Base-by-base conservation (phyloP, 2,113 vertebrate genomes). In the Echinops telfairi region DNA sequence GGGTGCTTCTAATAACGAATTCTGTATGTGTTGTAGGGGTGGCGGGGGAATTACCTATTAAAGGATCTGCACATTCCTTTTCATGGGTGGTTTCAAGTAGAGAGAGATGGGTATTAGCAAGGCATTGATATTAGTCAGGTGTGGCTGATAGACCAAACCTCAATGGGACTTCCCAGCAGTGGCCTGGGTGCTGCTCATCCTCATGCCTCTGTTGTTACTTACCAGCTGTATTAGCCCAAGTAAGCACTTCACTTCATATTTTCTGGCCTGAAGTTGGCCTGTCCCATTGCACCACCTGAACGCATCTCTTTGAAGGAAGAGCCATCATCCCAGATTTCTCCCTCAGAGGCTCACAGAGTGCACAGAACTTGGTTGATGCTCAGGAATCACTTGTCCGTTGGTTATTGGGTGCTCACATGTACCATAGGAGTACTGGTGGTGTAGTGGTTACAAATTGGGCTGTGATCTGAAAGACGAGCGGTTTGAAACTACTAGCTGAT, bases 1-100 rank as follows among this genome's bases (percentile, higher is more conserved):
- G 76, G 38, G 82, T 93, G 33, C 29, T 64, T 84, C 76, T 53
- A 94, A 31, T 91, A 88, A 73, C 60, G 77, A 85, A 11, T 58
- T 58, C 38, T 43, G 77, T 81, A 60, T 53, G 47, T 53, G 47
- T 53, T 53, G 40, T 40, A 7, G 40, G 40, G 40, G 40, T 40
- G 40, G 40, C 40, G 40, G 40, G 47, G 47, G 47, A 53, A 53
- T 53, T 14, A 53, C 47, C 47, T 53, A 53, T 53, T 53, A 53
- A 53, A 53, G 47, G 47, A 14, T 53, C 12, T 87, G 20, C 80
- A 60, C 62, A 12, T 94, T 94, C 83, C 31, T 16, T 86, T 92
- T 92, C 76, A 66, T 90, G 33, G 10, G 22, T 91, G 25, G 40
- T 89, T 66, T 84, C 79, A 79, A 25, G 6, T 75, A 43, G 19